Evolutionary conservation across 2,113 vertebrate species (phyloP), one percentile per base, ranked within the genome.

Genomic region (Takifugu bimaculatus): DNA sequence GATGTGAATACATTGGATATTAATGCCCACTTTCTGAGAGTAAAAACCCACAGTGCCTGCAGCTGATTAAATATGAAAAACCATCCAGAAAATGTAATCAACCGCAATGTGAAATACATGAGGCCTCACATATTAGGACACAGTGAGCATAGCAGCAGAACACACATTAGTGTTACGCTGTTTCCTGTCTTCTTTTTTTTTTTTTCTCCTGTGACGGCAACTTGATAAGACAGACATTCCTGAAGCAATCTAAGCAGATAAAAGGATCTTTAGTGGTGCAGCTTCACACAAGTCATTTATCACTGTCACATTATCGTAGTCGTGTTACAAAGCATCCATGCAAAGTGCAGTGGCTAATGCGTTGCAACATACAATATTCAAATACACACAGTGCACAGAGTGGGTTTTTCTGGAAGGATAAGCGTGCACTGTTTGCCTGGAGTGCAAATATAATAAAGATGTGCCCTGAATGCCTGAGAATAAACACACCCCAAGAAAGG

Each of bases 51-150:
- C 45, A 2, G 13, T 4, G 55, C 73, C 73, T 66, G 32, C 3
- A 79, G 74, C 72, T 73, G 71, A 78, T 88, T 82, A 86, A 80
- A 83, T 78, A 83, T 86, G 75, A 81, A 75, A 50, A 77, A 70
- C 63, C 54, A 68, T 63, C 71, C 57, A 11, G 69, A 58, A 55
- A 77, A 68, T 60, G 74, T 65, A 86, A 87, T 87, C 80, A 84
- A 81, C 52, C 54, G 11, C 60, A 57, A 65, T 0, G 43, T 86
- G 57, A 80, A 77, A 85, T 78, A 80, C 65, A 81, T 73, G 61
- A 49, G 48, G 56, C 35, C 64, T 72, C 58, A 66, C 55, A 65
- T 78, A 77, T 61, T 63, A 59, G 47, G 59, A 68, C 14, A 15
- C 51, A 3, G n/a, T 20, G 47, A 50, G 58, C 60, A 60, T 50